phyloP scores from a whole-genome alignment of 2,888 invertebrate species.

The Micoletzkya japonica region DNA sequence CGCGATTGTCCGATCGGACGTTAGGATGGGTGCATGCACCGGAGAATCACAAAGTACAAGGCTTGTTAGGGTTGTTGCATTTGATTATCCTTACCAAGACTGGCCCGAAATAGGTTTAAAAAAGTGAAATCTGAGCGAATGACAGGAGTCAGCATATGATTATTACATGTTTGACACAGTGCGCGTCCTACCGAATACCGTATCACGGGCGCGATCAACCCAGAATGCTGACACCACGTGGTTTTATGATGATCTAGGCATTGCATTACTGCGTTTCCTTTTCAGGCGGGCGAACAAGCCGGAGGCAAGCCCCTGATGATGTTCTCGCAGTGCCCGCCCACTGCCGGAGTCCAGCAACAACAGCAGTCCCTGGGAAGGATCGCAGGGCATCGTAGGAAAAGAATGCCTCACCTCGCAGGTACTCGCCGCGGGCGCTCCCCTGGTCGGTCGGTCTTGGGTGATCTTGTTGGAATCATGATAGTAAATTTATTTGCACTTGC shows the following conservation, averaged over 20 bases:
- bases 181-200: conserved; percentile 18
- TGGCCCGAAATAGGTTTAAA: too few relatives aligned
- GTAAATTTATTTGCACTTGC: too few relatives aligned
- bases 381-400: conserved; percentile 73
- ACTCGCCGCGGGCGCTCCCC: conserved; percentile 90
- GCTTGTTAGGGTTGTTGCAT: too few relatives aligned
- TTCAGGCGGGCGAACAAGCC: conserved; percentile 23
- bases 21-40: too few relatives aligned
- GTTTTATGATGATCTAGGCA: background rate
- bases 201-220: conserved; percentile 4
- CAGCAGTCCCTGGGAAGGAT: conserved; percentile 35
- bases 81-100: too few relatives aligned
- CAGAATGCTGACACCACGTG: conserved; percentile 7
- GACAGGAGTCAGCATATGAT: too few relatives aligned
- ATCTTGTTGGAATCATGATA: too few relatives aligned
- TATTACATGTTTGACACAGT: background rate
- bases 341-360: background rate
- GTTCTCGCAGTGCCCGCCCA: conserved; percentile 30
- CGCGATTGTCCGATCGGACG: too few relatives aligned
- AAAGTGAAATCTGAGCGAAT: too few relatives aligned
- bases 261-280: background rate
- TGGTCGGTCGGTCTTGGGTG: too few relatives aligned
- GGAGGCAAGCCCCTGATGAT: conserved; percentile 35
- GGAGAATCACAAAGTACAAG: too few relatives aligned
- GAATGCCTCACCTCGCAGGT: conserved; percentile 95